Evolutionary conservation across 2,797 vertebrate genomes (phyloP).

Genomic region (Micropoecilia bifurca): DNA sequence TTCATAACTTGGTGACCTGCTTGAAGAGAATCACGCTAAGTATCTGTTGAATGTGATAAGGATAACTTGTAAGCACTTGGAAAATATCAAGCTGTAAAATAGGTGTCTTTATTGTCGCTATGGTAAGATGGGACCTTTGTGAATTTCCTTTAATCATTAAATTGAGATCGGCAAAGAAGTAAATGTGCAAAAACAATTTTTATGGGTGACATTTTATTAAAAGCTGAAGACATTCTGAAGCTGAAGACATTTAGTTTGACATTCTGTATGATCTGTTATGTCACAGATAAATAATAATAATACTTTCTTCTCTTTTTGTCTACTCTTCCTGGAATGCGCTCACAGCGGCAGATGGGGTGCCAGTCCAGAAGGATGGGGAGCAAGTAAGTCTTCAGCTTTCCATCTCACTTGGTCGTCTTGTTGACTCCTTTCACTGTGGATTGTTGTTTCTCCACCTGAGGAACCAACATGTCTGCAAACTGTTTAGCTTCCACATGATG

Average conservation of each 20-base stretch:
- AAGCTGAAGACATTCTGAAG: neutral
- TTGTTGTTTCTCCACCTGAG: constrained; percentile 44
- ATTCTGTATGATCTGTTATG: constrained; percentile 6
- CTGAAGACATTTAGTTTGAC: neutral
- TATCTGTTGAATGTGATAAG: neutral
- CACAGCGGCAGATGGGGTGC: constrained; percentile 92
- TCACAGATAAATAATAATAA: neutral
- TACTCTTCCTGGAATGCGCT: constrained; percentile 18
- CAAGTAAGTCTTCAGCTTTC: constrained; percentile 87
- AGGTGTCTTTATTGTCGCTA: neutral
- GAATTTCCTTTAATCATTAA: neutral
- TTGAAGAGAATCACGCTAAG: neutral
- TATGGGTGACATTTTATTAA: neutral
- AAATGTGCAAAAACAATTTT: neutral
- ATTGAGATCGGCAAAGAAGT: neutral
- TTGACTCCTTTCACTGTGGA: constrained; percentile 56
- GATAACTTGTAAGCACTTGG: neutral
- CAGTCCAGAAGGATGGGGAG: constrained; percentile 96
- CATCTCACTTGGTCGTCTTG: constrained; percentile 39
- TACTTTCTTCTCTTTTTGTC: constrained; percentile 19
- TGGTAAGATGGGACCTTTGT: neutral
- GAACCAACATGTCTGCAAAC: constrained; percentile 63
- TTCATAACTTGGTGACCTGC: neutral
- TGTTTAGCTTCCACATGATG: constrained; percentile 45
- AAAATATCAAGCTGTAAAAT: neutral